Base-by-base conservation (phyloP, 1,140 invertebrate genomes). In the Drosophila triauraria region DNA sequence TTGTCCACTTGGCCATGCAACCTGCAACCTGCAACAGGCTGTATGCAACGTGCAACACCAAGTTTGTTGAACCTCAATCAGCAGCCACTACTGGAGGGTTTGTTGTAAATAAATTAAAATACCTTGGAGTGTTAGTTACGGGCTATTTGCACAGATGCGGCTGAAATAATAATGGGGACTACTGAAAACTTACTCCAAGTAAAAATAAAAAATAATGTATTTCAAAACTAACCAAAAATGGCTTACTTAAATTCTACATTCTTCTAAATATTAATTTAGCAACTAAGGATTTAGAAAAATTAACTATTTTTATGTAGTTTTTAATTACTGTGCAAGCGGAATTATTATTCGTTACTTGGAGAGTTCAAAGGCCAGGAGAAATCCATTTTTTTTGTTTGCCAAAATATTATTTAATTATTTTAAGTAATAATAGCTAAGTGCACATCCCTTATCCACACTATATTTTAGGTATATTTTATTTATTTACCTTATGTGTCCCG, bases 1-100 rank as follows among this genome's bases (percentile, higher is more conserved):
- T 87, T 87, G 82, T 79, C 83, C 83, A 85, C 83, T 88, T 88
- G 83, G 64, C 84, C 61, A 67, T 61, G 72, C 83, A 80, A 80
- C 83, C 80, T 78, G 67, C 75, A 75, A 58, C 56, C 35, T 62
- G 64, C 20, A 27, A 42, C 15, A n/a, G 10, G n/a, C 48, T 32
- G 48, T 51, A 17, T 47, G 30, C 46, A 62, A 59, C 38, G 38
- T 60, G 62, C 57, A 64, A 32, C 62, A 64, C 40, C 23, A 51
- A 70, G 69, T 75, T 75, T 75, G 57, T 75, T 75, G 70, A 75
- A 75, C 70, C 56, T 74, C 57, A n/a, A 72, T 68, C 67, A 44
- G 63, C 59, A 27, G 59, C 27, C 30, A 57, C 40, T 64, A 57
- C 47, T 64, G 44, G 63, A 79, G 25, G 47, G 74, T 70, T 77